phyloP scores from a whole-genome alignment of 2,113 vertebrate genomes.

The Pristiophorus japonicus region DNA sequence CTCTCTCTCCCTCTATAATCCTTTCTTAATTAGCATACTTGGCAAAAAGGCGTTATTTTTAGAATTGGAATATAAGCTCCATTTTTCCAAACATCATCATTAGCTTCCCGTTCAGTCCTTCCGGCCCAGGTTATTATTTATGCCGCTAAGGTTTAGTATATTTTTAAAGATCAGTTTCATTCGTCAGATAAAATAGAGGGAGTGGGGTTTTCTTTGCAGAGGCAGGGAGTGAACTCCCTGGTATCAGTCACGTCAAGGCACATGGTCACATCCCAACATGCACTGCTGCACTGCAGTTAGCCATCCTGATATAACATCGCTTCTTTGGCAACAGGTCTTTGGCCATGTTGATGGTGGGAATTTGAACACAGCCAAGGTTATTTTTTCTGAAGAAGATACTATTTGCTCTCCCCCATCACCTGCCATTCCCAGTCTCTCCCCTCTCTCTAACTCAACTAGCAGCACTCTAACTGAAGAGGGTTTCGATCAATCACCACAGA shows the following conservation, averaged over 20 bases:
- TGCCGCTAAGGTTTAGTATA: not conserved
- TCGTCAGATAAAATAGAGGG: not conserved
- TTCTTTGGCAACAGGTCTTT: constrained; percentile 41
- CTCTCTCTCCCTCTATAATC: not conserved
- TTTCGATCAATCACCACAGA: not conserved
- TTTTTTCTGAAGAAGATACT: constrained; percentile 47
- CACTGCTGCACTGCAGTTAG: constrained; percentile 50
- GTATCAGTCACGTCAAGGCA: not conserved
- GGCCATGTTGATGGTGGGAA: constrained; percentile 42
- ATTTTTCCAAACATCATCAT: not conserved
- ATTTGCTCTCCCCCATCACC: too few species aligned
- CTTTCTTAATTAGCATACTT: not conserved
- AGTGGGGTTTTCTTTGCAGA: not conserved
- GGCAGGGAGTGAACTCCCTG: not conserved
- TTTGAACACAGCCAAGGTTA: not conserved
- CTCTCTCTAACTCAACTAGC: not conserved
- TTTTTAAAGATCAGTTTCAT: not conserved
- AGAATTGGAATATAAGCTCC: not conserved
- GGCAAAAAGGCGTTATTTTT: too few species aligned
- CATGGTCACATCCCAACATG: constrained; percentile 55
- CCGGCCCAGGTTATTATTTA: not conserved
- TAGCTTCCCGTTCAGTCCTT: not conserved
- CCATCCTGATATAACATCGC: constrained; percentile 47
- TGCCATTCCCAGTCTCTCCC: not conserved
- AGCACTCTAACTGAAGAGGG: not conserved